Conservation (phyloP, 2,797 vertebrate genomes). For the Helostoma temminkii region DNA sequence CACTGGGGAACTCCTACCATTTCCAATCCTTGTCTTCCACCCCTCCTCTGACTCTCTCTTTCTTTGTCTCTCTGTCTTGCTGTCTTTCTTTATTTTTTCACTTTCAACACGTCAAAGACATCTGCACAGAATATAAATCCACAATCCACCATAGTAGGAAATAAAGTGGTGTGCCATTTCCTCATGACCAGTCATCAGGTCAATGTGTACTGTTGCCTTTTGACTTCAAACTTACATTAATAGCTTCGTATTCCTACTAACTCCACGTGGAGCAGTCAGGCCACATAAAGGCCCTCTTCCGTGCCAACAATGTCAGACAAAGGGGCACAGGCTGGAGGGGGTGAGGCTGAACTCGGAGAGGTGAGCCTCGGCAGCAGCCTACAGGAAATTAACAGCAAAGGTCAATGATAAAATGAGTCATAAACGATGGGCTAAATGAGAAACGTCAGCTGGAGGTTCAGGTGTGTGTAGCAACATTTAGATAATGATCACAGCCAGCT, state of each 20-base stretch:
- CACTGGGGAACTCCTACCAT: constrained; percentile 18
- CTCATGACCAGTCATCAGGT: constrained; percentile 47
- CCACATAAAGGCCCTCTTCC: constrained; percentile 39
- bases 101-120: constrained; percentile 20
- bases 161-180: constrained; percentile 34
- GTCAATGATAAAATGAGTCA: constrained; percentile 56
- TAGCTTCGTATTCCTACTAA: constrained; percentile 30
- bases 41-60: not conserved
- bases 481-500: constrained; percentile 32
- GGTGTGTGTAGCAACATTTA: constrained; percentile 42
- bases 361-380: constrained; percentile 38
- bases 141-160: constrained; percentile 31
- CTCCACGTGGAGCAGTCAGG: constrained; percentile 51
- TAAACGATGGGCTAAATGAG: constrained; percentile 32
- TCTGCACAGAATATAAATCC: constrained; percentile 21
- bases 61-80: not conserved
- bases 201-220: constrained; percentile 29
- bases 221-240: constrained; percentile 48
- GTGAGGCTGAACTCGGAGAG: constrained; percentile 2
- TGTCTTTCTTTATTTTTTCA: constrained; percentile 15
- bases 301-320: constrained; percentile 54
- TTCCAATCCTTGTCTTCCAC: constrained; percentile 8
- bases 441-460: constrained; percentile 34
- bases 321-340: constrained; percentile 14
- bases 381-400: constrained; percentile 52